Conservation (phyloP, 2,888 invertebrate species). For the Crepidodera aurea region DNA sequence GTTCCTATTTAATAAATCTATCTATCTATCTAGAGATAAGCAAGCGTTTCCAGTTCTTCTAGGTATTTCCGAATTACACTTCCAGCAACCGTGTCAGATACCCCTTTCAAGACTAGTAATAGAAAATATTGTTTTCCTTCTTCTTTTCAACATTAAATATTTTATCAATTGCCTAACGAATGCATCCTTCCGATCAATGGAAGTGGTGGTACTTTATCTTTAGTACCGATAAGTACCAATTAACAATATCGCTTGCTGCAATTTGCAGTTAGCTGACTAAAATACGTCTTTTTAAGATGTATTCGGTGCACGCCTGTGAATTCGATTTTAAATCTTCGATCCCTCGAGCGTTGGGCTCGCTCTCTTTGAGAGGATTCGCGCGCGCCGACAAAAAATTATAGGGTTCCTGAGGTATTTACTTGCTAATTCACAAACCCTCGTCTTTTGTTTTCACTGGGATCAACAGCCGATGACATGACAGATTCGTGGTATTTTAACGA, state of each 20-base stretch:
- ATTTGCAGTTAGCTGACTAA: constrained; percentile 4
- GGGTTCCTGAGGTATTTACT: constrained; percentile 38
- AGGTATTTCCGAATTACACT: too few species aligned
- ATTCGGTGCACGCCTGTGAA: constrained; percentile 22
- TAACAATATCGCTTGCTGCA: neutral
- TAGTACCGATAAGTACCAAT: neutral
- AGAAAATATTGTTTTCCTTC: too few species aligned
- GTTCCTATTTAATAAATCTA: too few species aligned
- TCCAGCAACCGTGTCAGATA: too few species aligned
- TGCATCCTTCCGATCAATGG: neutral
- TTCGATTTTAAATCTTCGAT: constrained; percentile 31
- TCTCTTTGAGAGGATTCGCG: constrained; percentile 36
- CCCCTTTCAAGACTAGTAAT: too few species aligned
- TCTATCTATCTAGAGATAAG: too few species aligned
- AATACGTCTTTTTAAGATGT: neutral
- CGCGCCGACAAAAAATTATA: constrained; percentile 42
- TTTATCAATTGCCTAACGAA: too few species aligned
- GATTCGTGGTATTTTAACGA: constrained; percentile 29
- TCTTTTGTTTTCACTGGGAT: constrained; percentile 33
- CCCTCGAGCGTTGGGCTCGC: constrained; percentile 31
- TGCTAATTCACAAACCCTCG: constrained; percentile 39
- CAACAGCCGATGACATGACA: constrained; percentile 30
- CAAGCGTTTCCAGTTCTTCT: too few species aligned
- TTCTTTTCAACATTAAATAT: too few species aligned
- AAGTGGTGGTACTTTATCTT: neutral